Conservation (phyloP, 92 coral and sea anemone species). For the Porites lobata region DNA sequence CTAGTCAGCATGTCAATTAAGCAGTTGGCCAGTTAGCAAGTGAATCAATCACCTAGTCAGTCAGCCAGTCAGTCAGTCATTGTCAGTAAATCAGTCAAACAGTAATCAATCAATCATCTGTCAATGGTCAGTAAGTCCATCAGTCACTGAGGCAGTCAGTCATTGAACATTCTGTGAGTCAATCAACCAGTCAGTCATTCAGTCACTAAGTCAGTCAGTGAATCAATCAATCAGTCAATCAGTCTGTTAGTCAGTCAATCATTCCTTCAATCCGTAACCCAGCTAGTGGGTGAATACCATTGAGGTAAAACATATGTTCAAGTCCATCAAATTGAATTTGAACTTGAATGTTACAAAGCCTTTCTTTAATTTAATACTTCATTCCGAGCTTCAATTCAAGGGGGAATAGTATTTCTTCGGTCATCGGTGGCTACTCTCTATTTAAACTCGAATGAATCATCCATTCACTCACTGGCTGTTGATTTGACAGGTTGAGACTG, state of each 20-base stretch:
- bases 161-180: neutral
- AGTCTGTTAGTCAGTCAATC: neutral
- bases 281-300: too few relatives aligned
- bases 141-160: neutral
- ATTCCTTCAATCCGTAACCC: too few relatives aligned
- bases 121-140: too few relatives aligned
- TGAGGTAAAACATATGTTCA: neutral
- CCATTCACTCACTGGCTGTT: neutral
- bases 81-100: neutral
- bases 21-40: too few relatives aligned
- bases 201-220: neutral
- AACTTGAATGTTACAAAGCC: too few relatives aligned
- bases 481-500: slow-evolving; percentile 59
- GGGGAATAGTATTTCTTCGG: too few relatives aligned
- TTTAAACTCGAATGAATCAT: too few relatives aligned
- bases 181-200: neutral
- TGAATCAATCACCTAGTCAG: neutral
- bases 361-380: too few relatives aligned
- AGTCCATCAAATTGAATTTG: neutral
- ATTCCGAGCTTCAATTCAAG: too few relatives aligned
- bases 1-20: too few relatives aligned
- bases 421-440: too few relatives aligned
- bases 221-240: neutral
- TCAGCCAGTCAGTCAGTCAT: neutral
- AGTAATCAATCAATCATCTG: neutral